Conservation (phyloP, 2,888 invertebrate genomes). For the Amblyjoppa proteus region DNA sequence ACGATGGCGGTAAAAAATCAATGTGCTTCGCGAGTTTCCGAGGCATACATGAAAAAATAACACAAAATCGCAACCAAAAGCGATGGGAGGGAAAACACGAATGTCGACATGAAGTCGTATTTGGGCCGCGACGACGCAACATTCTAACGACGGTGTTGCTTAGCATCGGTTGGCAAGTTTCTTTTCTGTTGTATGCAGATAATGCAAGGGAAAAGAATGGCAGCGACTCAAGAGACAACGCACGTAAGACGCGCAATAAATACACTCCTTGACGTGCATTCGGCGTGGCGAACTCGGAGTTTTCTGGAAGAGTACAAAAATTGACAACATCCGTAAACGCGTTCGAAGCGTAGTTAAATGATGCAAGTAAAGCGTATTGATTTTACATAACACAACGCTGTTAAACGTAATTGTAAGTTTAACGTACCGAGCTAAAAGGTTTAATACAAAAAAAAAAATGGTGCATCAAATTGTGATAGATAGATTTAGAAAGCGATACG, state of each 20-base stretch:
- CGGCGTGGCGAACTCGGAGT: too few relatives aligned
- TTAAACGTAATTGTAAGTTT: too few relatives aligned
- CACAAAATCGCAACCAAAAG: not conserved
- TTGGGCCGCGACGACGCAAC: not conserved
- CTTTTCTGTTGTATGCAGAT: not conserved
- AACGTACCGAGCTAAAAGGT: too few relatives aligned
- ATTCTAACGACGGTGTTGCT: not conserved
- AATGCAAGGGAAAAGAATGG: not conserved
- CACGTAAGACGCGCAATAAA: too few relatives aligned
- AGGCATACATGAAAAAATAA: not conserved
- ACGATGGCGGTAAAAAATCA: not conserved
- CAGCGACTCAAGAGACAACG: not conserved
- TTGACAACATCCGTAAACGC: not conserved
- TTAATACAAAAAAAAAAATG: too few relatives aligned
- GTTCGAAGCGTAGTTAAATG: not conserved
- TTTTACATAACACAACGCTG: not conserved
- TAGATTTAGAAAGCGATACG: too few relatives aligned
- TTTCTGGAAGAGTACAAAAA: not conserved
- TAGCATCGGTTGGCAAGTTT: not conserved
- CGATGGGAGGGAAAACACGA: too few relatives aligned
- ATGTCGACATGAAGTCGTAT: not conserved
- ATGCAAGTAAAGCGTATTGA: too few relatives aligned
- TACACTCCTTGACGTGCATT: too few relatives aligned
- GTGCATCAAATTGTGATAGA: too few relatives aligned
- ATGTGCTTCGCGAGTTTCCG: not conserved